phyloP scores from a whole-genome alignment of 2,888 invertebrate genomes.

The Cryptocephalus primarius region DNA sequence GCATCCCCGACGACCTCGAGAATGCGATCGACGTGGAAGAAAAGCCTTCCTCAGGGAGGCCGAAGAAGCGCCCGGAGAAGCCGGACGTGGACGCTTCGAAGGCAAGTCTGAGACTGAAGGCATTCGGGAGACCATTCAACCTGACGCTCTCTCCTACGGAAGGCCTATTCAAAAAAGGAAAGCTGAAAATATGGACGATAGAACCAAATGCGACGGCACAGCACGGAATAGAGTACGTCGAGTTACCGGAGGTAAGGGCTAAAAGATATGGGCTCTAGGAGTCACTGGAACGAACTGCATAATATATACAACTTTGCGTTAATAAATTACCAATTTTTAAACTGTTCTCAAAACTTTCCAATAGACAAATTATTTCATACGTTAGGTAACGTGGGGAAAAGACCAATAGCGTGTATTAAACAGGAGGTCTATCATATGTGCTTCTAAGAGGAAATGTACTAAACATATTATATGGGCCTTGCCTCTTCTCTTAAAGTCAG shows the following conservation, averaged over 20 bases:
- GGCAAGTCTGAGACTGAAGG: conserved; percentile 55
- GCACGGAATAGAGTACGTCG: conserved; percentile 69
- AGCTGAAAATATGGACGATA: conserved; percentile 73
- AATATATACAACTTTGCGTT: neutral
- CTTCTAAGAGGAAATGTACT: too few relatives aligned
- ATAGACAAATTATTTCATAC: too few relatives aligned
- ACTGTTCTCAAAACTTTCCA: neutral
- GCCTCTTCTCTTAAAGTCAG: too few relatives aligned
- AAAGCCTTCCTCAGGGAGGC: conserved; percentile 6
- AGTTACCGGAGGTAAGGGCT: conserved; percentile 57
- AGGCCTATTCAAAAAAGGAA: conserved; percentile 65
- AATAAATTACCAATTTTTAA: neutral
- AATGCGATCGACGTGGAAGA: conserved; percentile 30
- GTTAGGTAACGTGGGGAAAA: too few relatives aligned
- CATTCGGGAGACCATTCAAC: conserved; percentile 67
- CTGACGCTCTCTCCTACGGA: conserved; percentile 64
- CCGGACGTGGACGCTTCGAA: conserved; percentile 30
- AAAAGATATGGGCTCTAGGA: too few relatives aligned
- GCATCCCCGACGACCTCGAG: conserved; percentile 16
- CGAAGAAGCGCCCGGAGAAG: conserved; percentile 10
- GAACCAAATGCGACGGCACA: conserved; percentile 66
- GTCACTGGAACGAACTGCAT: neutral
- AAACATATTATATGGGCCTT: too few relatives aligned
- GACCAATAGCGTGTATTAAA: too few relatives aligned
- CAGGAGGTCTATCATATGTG: too few relatives aligned